Base-by-base conservation (phyloP, 2,888 invertebrate species). In the Diloba caeruleocephala region DNA sequence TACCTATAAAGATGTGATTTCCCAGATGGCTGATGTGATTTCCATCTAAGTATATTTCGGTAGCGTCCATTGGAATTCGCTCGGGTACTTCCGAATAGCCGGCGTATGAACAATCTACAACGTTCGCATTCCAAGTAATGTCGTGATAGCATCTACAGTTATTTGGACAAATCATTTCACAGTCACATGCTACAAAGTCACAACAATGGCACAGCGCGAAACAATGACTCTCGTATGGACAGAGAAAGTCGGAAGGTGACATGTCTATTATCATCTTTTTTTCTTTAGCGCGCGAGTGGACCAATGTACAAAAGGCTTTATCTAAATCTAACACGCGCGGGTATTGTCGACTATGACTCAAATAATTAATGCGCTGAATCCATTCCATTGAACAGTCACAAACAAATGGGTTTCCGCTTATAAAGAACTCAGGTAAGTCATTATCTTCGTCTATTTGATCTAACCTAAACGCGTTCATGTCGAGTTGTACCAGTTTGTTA, bases 301-400 rank as follows among this genome's bases (percentile, higher is more conserved):
- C 95, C 83, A 97, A 92, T 58, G 95, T 95, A 90, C 97, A 97
- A 75, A 94, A 95, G 55, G 97, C 96, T 74, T 95, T 94, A 83
- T 96, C 96, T 82, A 97, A 94, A 92, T 97, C 97, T 87, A 96
- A 94, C 72, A 97, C 96, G 76, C 96, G 95, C 32, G 97, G 97
- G 89, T 97, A 96, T 85, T 96, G 96, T 70, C 96, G 94, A 74
- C 94, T 94, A 76, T 95, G 95, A 71, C 97, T 97, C 82, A 96
- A 93, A 89, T 96, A 96, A 94, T 97, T 96, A 85, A 97, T 96
- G 78, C 96, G 94, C 74, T 96, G 95, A 82, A 97, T 90, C 97
- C 97, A 98, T 89, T 97, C 97, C 96, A 97, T 96, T 76, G 96
- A 96, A 90, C 98, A 98, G 88, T 97, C 96, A 90, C 98, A 98